A percentile compares a stretch with the other conserved stretches of the same genome.
These are phyloP conservation scores for Cylloceria caligata DNA, from an alignment of 2,888 invertebrate genomes.

Conservation along the genomic window DNA sequence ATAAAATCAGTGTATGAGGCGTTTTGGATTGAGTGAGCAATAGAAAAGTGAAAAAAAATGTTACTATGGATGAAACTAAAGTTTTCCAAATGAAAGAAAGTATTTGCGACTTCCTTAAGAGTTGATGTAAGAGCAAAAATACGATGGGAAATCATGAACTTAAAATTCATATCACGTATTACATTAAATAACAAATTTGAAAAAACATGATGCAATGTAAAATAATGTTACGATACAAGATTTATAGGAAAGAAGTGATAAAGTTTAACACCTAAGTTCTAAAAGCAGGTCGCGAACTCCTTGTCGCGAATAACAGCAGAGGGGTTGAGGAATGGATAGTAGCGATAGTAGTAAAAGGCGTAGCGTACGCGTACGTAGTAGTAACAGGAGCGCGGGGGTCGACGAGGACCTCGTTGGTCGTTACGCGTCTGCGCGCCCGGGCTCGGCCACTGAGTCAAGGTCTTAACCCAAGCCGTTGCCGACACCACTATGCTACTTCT, in stretches of 20 bases:
- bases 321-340: constrained; percentile 31
- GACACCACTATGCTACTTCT: constrained; percentile 37
- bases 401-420: constrained; percentile 56
- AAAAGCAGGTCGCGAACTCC: constrained; percentile 15
- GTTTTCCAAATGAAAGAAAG: no score
- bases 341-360: constrained; percentile 64
- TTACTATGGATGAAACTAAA: no score
- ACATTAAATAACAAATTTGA: no score
- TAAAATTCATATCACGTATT: no score
- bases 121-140: no score
- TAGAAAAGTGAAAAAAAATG: no score
- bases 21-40: no score
- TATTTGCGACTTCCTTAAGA: no score
- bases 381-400: constrained; percentile 49
- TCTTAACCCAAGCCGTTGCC: constrained; percentile 66
- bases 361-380: constrained; percentile 66
- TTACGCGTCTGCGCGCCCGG: constrained; percentile 72
- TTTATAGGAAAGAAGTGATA: background rate
- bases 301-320: constrained; percentile 35
- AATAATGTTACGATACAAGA: background rate
- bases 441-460: constrained; percentile 79
- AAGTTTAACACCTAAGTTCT: background rate
- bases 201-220: background rate
- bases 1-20: no score
- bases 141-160: no score